A percentile compares a stretch with the other conserved stretches of the same genome.
phyloP scores from a whole-genome alignment of 2,113 vertebrate species.

The Grallaria varia region DNA sequence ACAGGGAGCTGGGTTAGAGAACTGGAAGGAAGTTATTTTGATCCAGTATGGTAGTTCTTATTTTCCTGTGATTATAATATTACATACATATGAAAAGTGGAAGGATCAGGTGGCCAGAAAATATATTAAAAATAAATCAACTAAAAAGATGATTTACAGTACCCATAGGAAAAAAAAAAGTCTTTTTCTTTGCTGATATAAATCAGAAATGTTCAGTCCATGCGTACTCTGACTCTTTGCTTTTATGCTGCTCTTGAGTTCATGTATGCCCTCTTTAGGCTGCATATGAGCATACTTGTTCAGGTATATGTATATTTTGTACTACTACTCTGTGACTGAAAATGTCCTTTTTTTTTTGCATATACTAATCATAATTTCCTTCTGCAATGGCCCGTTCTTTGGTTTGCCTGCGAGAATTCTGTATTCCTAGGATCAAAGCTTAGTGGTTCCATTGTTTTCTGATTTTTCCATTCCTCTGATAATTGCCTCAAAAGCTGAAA shows the following conservation, averaged over 20 bases:
- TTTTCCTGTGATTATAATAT: background rate
- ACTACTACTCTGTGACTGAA: background rate
- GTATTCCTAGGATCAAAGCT: background rate
- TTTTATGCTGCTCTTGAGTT: background rate
- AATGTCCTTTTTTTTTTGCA: background rate
- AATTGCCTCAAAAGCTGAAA: constrained; percentile 15
- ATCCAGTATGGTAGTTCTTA: background rate
- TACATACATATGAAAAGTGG: background rate
- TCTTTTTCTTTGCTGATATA: background rate
- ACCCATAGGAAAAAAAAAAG: background rate
- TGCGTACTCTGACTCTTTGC: background rate
- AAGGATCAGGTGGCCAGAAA: background rate
- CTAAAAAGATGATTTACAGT: background rate
- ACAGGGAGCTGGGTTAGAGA: background rate
- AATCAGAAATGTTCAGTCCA: background rate
- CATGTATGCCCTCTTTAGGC: background rate
- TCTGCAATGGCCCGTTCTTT: background rate
- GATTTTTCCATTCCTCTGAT: background rate
- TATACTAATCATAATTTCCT: background rate
- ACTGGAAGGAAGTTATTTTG: background rate
- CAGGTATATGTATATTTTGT: background rate
- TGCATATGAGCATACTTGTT: background rate
- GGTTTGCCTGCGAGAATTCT: background rate
- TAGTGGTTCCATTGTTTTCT: background rate
- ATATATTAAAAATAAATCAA: background rate